Evolutionary conservation across 2,797 vertebrate species (phyloP).

Genomic region (Chelon auratus): DNA sequence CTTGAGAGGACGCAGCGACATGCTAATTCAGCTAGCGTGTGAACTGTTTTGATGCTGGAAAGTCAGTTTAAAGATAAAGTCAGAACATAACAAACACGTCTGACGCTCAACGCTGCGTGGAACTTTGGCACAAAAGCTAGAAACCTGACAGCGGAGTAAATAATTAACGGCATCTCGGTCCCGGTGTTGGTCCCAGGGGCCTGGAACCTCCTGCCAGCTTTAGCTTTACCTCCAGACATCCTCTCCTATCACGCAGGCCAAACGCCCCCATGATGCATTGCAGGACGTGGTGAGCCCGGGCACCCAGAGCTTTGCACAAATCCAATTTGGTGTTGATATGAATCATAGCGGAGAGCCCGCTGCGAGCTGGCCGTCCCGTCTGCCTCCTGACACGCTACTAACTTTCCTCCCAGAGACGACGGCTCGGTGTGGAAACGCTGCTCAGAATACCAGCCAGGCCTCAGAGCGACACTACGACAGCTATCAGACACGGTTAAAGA

Average conservation of each 20-base stretch:
- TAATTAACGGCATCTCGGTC: neutral
- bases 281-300: constrained; percentile 36
- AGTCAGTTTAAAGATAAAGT: neutral
- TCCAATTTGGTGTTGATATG: constrained; percentile 62
- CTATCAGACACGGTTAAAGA: neutral
- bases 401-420: constrained; percentile 56
- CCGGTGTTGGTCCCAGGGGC: neutral
- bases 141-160: neutral
- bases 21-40: constrained; percentile 5
- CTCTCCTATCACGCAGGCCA: constrained; percentile 36
- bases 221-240: constrained; percentile 50
- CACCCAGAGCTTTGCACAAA: constrained; percentile 60
- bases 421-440: constrained; percentile 21
- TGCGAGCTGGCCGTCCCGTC: constrained; percentile 33
- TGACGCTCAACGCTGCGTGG: constrained; percentile 23
- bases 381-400: constrained; percentile 66
- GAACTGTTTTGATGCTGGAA: neutral
- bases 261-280: constrained; percentile 61
- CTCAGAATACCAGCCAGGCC: constrained; percentile 63
- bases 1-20: neutral
- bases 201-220: constrained; percentile 28
- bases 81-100: neutral
- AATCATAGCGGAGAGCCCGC: constrained; percentile 66
- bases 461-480: neutral
- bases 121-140: neutral